These are phyloP conservation scores for Nephrocerus scutellatus DNA, from an alignment of 2,888 invertebrate species.

Conservation along the genomic window DNA sequence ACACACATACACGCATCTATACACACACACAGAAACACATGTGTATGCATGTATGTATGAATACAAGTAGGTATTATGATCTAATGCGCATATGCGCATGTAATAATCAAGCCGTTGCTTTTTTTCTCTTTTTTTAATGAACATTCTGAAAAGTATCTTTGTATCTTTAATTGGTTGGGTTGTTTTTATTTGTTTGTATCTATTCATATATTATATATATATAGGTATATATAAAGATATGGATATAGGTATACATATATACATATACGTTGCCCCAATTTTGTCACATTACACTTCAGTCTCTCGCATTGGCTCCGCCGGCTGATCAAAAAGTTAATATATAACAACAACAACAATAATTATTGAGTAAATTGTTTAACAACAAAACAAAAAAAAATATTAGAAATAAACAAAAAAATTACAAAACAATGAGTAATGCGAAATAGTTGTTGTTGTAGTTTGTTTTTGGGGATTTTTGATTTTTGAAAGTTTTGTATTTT, in stretches of 20 bases:
- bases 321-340: constrained; percentile 56
- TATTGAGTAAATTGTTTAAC: constrained; percentile 34
- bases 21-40: constrained; percentile 5
- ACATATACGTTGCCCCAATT: constrained; percentile 19
- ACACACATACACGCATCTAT: too few species aligned
- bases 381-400: constrained; percentile 19
- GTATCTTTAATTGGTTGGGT: constrained; percentile 11
- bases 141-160: constrained; percentile 3
- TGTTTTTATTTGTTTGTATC: constrained; percentile 9
- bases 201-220: constrained; percentile 6
- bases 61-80: constrained; percentile 8
- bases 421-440: constrained; percentile 8
- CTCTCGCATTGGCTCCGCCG: constrained; percentile 68
- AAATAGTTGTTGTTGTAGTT: too few species aligned
- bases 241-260: constrained; percentile 12
- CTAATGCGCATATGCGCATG: constrained; percentile 9
- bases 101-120: constrained; percentile 4
- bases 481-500: too few species aligned
- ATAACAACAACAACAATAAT: too few species aligned
- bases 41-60: constrained; percentile 5
- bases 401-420: constrained; percentile 9
- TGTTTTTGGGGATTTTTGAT: too few species aligned
- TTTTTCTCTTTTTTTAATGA: constrained; percentile 5
- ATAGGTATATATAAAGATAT: constrained; percentile 10
- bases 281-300: constrained; percentile 59